Percentiles rank a stretch among this genome's conserved stretches.
Conservation (phyloP, 2,888 invertebrate genomes). For the Carpatolechia fugitivella region DNA sequence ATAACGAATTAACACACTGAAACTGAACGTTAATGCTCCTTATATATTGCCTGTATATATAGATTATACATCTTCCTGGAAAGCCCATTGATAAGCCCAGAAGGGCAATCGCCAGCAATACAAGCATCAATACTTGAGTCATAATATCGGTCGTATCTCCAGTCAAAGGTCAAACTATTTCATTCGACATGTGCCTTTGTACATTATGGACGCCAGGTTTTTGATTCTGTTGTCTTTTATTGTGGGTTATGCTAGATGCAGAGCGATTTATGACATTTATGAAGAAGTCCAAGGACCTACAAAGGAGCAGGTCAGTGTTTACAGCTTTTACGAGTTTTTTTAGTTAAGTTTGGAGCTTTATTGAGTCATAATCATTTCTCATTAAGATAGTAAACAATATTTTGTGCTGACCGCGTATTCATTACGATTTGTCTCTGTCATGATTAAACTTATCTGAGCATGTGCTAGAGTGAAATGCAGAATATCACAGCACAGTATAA, state of each 20-base stretch:
- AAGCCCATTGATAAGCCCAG: background rate
- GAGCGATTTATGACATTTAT: conserved; percentile 51
- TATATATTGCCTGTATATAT: too few relatives aligned
- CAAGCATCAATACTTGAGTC: conserved; percentile 12
- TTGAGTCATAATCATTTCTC: background rate
- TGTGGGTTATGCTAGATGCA: conserved; percentile 31
- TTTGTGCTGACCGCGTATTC: too few relatives aligned
- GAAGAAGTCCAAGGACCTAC: conserved; percentile 49
- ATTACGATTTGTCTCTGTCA: too few relatives aligned
- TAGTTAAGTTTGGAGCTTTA: background rate
- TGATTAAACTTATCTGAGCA: too few relatives aligned
- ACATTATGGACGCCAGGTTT: background rate
- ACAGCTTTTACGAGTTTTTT: too few relatives aligned
- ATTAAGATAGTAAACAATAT: too few relatives aligned
- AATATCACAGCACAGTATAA: too few relatives aligned
- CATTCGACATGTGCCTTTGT: background rate
- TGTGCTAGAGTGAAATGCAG: too few relatives aligned
- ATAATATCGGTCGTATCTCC: conserved; percentile 12
- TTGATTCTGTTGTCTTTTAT: background rate
- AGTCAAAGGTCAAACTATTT: conserved; percentile 44
- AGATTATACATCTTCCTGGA: too few relatives aligned
- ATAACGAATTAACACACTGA: too few relatives aligned
- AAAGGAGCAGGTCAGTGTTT: conserved; percentile 52
- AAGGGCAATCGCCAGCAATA: conserved; percentile 39
- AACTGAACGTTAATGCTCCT: too few relatives aligned